Conservation (phyloP, 2,888 invertebrate genomes). For the Polyommatus iphigenia region DNA sequence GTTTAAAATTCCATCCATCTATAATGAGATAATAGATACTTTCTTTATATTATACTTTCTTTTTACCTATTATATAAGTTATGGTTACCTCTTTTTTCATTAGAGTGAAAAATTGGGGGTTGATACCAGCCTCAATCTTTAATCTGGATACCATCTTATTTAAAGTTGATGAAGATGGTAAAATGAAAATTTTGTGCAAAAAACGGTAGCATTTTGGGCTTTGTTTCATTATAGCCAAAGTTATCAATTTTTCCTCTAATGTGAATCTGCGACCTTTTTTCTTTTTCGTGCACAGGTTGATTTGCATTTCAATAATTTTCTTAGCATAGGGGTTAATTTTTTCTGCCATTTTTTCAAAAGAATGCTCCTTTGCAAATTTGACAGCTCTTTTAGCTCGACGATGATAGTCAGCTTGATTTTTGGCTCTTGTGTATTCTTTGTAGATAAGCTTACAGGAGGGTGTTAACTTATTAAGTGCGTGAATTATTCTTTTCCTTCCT, state of each 20-base stretch:
- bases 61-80: background rate
- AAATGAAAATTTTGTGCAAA: constrained; percentile 4
- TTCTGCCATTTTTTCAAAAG: constrained; percentile 19
- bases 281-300: constrained; percentile 9
- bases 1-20: background rate
- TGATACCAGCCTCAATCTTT: constrained; percentile 12
- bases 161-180: background rate
- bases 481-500: too few relatives aligned
- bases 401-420: background rate
- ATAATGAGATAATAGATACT: background rate
- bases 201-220: constrained; percentile 10
- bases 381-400: constrained; percentile 12
- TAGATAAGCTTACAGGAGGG: constrained; percentile 8
- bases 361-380: constrained; percentile 3
- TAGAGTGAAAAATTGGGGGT: constrained; percentile 4
- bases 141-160: background rate
- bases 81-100: constrained; percentile 19
- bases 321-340: constrained; percentile 9
- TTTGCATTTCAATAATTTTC: constrained; percentile 14
- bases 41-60: background rate
- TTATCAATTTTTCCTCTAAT: constrained; percentile 14
- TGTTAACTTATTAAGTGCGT: background rate
- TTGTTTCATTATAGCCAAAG: constrained; percentile 13
- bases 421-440: constrained; percentile 24
- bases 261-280: constrained; percentile 26